A percentile compares a stretch with the other conserved stretches of the same genome.
phyloP scores from a whole-genome alignment of 2,113 vertebrate species.

The Esox niger region DNA sequence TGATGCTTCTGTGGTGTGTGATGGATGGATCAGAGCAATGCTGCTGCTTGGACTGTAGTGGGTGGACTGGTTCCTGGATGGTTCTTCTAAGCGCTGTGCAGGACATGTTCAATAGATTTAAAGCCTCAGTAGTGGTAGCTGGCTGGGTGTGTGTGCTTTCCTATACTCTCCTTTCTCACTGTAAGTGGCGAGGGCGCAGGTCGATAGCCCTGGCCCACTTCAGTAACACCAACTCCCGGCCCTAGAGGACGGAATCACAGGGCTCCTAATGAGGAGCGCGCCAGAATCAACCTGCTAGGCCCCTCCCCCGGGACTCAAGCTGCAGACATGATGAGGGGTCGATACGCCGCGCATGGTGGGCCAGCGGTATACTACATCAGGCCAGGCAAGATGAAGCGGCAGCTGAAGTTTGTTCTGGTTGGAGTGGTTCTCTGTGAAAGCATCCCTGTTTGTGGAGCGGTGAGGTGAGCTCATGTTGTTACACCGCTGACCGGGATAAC shows the following conservation, averaged over 20 bases:
- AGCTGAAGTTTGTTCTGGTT: constrained; percentile 7
- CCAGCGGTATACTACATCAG: constrained; percentile 15
- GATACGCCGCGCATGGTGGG: no score
- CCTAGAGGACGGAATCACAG: constrained; percentile 13
- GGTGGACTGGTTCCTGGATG: constrained; percentile 7
- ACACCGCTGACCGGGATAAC: no score
- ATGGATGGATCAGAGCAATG: constrained; percentile 30
- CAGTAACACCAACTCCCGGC: constrained; percentile 29
- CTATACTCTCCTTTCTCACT: not conserved
- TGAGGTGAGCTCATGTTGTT: not conserved
- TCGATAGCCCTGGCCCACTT: constrained; percentile 41
- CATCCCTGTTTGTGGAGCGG: not conserved
- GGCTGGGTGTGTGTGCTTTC: not conserved
- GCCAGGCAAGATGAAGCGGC: not conserved
- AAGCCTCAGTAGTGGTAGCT: constrained; percentile 27
- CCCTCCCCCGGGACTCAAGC: no score
- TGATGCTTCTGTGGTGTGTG: constrained; percentile 17
- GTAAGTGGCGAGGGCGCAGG: constrained; percentile 12
- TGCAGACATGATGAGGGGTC: no score
- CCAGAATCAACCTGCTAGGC: constrained; percentile 43
- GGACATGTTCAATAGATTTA: constrained; percentile 32
- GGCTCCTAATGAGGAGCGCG: constrained; percentile 42
- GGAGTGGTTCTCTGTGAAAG: not conserved
- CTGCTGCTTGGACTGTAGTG: constrained; percentile 8
- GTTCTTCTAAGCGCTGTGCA: no score